phyloP scores from a whole-genome alignment of 2,888 invertebrate genomes.

The Dorcus hopei region DNA sequence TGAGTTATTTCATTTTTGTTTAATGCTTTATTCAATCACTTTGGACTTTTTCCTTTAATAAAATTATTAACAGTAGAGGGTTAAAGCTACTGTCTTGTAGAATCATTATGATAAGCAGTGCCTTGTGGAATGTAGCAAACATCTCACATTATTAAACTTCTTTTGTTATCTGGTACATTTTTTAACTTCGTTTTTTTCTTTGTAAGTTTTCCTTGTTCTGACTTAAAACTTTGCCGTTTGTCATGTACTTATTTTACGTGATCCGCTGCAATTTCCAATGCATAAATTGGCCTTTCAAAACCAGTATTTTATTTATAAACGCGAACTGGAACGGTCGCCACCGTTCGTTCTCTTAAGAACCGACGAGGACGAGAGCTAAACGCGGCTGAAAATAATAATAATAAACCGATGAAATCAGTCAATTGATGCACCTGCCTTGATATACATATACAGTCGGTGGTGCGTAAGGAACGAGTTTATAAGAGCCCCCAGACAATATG shows the following conservation, averaged over 20 bases:
- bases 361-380: constrained; percentile 4
- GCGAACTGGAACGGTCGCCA: neutral
- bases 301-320: constrained; percentile 16
- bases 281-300: constrained; percentile 11
- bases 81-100: no score
- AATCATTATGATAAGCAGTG: no score
- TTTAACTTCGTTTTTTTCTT: no score
- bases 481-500: constrained; percentile 5
- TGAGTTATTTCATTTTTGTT: no score
- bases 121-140: no score
- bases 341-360: neutral
- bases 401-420: constrained; percentile 22
- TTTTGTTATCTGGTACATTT: no score
- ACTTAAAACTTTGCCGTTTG: no score
- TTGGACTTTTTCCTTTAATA: no score
- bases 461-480: constrained; percentile 20
- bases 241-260: neutral
- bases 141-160: no score
- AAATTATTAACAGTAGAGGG: no score
- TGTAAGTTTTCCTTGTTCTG: no score
- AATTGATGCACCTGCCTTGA: constrained; percentile 23
- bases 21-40: no score
- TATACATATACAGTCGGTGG: constrained; percentile 21
- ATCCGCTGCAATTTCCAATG: neutral
- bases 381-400: constrained; percentile 8